Base-by-base conservation (phyloP, 2,113 vertebrate genomes). In the Colistium nudipinnis region DNA sequence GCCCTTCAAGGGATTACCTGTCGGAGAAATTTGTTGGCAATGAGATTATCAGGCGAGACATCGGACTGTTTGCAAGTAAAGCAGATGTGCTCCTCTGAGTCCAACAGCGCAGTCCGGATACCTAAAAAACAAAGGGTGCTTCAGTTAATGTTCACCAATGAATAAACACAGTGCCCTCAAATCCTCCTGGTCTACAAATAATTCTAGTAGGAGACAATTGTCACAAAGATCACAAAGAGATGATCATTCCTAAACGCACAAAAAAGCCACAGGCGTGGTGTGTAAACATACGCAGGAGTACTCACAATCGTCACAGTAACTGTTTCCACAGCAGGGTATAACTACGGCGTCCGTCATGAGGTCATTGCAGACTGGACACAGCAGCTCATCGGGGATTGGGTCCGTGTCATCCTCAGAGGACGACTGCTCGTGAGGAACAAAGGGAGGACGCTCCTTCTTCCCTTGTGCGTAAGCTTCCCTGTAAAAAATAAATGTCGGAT, bases 271-370 rank as follows among this genome's bases (percentile, higher is more conserved):
- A n/a, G n/a, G n/a, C n/a, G n/a, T n/a, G n/a, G n/a, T n/a, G n/a
- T n/a, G n/a, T n/a, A n/a, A n/a, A n/a, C n/a, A n/a, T n/a, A n/a
- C n/a, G n/a, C n/a, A n/a, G n/a, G n/a, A n/a, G 31, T 16, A 95
- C 98, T 96, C 88, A 99, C 98, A 99, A 39, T 99, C 97, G 28
- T 99, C 98, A 45, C 98, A 99, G 38, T 99, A 99, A 78, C 97
- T 98, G 92, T 99, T 99, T 75, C 98, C 98, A 73, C 98, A 99
- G 92, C 98, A 99, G 49, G 98, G 98, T 82, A 99, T 99, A 47
- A 99, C 96, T 12, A 98, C 98, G 0, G 98, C 98, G 13, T 99
- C 98, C 0, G 93, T 96, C 98, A 99, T 99, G 73, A 98, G 95
- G 74, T 99, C 96, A 59, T 98, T 99, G 87, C 97, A 99, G 79